Conservation (phyloP, 2,888 invertebrate species). For the Phanerotoma sp. region DNA sequence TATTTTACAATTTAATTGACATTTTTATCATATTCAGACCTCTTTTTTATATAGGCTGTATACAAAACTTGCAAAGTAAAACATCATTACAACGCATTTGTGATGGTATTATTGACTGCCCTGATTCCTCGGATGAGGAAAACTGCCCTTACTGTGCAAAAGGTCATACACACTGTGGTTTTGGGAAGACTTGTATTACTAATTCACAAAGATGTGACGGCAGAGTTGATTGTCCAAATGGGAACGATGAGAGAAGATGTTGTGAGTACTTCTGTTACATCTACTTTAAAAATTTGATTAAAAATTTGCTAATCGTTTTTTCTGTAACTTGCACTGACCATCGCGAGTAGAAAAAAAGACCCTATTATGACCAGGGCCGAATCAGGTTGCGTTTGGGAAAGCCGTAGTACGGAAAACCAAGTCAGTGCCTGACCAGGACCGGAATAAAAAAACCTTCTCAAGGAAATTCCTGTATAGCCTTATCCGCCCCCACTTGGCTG, state of each 20-base stretch:
- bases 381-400: too few relatives aligned
- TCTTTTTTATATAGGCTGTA: slow-evolving; percentile 73
- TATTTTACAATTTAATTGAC: slow-evolving; percentile 1
- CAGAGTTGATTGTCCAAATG: slow-evolving; percentile 80
- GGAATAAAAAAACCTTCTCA: too few relatives aligned
- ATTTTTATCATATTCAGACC: slow-evolving; percentile 8
- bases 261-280: slow-evolving; percentile 63
- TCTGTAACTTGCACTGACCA: too few relatives aligned
- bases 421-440: too few relatives aligned
- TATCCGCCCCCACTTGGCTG: too few relatives aligned
- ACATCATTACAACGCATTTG: slow-evolving; percentile 78
- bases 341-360: too few relatives aligned
- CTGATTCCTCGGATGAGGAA: slow-evolving; percentile 79
- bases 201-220: slow-evolving; percentile 77
- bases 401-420: too few relatives aligned
- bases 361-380: too few relatives aligned
- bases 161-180: slow-evolving; percentile 76
- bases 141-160: slow-evolving; percentile 77
- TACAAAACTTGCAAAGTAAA: slow-evolving; percentile 70
- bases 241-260: slow-evolving; percentile 83
- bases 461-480: too few relatives aligned
- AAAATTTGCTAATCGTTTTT: too few relatives aligned
- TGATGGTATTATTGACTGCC: slow-evolving; percentile 85
- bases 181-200: slow-evolving; percentile 74
- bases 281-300: too few relatives aligned